Base-by-base conservation (phyloP, 2,888 invertebrate species). In the Eurytoma adleriae region DNA sequence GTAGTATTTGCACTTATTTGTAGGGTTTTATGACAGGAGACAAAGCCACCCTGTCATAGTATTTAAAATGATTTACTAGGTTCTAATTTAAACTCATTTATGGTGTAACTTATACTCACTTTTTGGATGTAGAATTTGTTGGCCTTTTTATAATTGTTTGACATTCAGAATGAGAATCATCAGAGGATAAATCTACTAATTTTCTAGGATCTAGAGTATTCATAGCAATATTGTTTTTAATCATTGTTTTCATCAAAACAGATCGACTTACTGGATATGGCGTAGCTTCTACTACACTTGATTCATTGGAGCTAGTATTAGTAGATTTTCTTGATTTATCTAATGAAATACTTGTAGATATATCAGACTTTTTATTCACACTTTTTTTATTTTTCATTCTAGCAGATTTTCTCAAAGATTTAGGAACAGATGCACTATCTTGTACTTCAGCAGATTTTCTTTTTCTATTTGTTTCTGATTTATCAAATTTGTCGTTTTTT, bases 221-320 rank as follows among this genome's bases (percentile, higher is more conserved):
- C 30, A 59, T 78, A 30, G 66, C 27, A 56, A 78, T 76, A 27
- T 81, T 84, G 59, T 82, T 73, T 82, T 79, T 81, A 13, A 80
- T 85, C 10, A 85, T 83, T 56, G 86, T 84, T 83, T 78, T 86
- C 50, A 85, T 80, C 5, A 87, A 57, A 66, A 84, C 79, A 30
- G 87, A 87, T 24, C 85, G 85, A 77, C 84, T 85, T 18, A 81
- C 77, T n/a, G 86, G 86, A 82, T 81, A 86, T 3, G 88, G 89
- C 27, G 88, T 88, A 27, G 81, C 83, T 74, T 87, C 86, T 30
- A 88, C 68, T 30, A 84, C 77, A 76, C 85, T 86, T 10, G 82
- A 68, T 56, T 80, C 18, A 40, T 40, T 66, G 24, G 62, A 64
- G 24, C 56, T 79, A 72, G 13, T 24, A 71, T 71, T 70, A n/a